phyloP scores from a whole-genome alignment of 2,888 invertebrate genomes.

The Eupeodes latifasciatus region DNA sequence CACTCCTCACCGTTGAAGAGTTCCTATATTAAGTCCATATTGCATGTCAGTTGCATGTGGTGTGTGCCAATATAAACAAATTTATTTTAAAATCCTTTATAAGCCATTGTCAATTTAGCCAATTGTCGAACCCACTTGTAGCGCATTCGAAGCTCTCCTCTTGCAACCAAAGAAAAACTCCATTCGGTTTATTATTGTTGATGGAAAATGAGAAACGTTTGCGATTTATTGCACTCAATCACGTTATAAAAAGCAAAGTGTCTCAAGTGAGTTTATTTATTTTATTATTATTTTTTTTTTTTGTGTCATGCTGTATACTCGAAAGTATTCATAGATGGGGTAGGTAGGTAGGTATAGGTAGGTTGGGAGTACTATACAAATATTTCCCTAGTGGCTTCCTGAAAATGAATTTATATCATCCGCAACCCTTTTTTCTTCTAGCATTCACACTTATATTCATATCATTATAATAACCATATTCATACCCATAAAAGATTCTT shows the following conservation, averaged over 20 bases:
- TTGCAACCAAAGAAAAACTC: slow-evolving; percentile 1
- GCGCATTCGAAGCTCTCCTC: slow-evolving; percentile 11
- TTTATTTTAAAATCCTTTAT: slow-evolving; percentile 26
- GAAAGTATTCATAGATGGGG: too few relatives aligned
- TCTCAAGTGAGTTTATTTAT: slow-evolving; percentile 7
- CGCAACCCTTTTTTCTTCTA: slow-evolving; percentile 10
- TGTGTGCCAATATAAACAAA: background rate
- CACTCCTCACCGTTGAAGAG: too few relatives aligned
- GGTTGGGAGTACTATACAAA: background rate
- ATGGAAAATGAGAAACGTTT: slow-evolving; percentile 23
- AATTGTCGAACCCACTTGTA: slow-evolving; percentile 58
- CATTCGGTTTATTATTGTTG: background rate
- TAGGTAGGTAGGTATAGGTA: background rate
- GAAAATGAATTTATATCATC: background rate
- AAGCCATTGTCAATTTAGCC: slow-evolving; percentile 50
- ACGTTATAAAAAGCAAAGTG: slow-evolving; percentile 55
- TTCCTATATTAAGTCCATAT: background rate
- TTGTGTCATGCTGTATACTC: background rate
- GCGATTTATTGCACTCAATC: slow-evolving; percentile 64
- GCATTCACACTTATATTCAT: slow-evolving; percentile 51
- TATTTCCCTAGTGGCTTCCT: background rate
- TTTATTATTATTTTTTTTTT: background rate
- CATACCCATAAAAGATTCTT: background rate
- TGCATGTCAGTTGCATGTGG: slow-evolving; percentile 37
- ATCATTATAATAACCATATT: slow-evolving; percentile 43